These are phyloP conservation scores for Drosophila nikananu DNA, from an alignment of 1,140 invertebrate genomes.

Conservation along the genomic window DNA sequence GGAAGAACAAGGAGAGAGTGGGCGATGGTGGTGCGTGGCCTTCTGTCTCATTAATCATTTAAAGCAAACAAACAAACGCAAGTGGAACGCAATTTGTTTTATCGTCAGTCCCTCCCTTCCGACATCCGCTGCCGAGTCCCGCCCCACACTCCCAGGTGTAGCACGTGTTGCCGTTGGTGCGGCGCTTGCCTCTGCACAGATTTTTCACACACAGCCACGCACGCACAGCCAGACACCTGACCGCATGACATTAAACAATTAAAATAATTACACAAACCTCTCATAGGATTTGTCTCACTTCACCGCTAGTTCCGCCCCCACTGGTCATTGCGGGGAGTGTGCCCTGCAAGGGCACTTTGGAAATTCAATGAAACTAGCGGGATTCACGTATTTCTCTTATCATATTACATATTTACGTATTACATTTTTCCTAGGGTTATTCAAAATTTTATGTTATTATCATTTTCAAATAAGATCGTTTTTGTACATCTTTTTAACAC, in stretches of 20 bases:
- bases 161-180: conserved; percentile 38
- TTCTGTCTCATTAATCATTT: conserved; percentile 75
- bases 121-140: conserved; percentile 5
- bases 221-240: conserved; percentile 54
- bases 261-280: conserved; percentile 82
- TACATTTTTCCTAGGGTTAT: background rate
- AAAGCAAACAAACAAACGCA: conserved; percentile 64
- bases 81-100: conserved; percentile 73
- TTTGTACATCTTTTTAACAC: no score
- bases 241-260: conserved; percentile 84
- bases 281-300: conserved; percentile 73
- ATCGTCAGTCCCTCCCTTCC: conserved; percentile 45
- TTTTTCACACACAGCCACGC: conserved; percentile 46
- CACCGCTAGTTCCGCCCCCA: conserved; percentile 23
- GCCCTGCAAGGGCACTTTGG: background rate
- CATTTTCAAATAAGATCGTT: background rate
- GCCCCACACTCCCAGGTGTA: conserved; percentile 14
- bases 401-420: background rate
- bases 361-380: background rate
- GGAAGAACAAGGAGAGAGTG: background rate
- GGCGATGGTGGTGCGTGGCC: conserved; percentile 6
- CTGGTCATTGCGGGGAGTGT: background rate
- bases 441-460: no score
- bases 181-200: conserved; percentile 41
- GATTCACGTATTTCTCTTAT: background rate